These are phyloP conservation scores for Cyprinella venusta DNA, from an alignment of 2,797 vertebrate species.

Conservation along the genomic window DNA sequence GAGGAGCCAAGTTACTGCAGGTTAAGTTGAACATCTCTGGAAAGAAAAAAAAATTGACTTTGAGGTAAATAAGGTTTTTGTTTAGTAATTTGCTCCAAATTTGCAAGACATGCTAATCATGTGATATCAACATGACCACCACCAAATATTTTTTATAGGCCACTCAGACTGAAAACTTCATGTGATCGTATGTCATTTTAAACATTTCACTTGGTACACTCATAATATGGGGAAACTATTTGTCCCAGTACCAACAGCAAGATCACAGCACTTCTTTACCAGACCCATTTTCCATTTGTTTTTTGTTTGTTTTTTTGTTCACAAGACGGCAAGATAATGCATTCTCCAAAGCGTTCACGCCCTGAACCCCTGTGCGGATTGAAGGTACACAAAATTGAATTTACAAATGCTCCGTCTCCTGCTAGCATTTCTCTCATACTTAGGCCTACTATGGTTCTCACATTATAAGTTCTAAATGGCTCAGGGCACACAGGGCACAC, in stretches of 20 bases:
- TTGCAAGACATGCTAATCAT: not conserved
- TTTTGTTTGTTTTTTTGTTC: not conserved
- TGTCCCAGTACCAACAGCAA: not conserved
- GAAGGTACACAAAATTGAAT: too few species aligned
- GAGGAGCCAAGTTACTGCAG: too few species aligned
- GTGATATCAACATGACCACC: not conserved
- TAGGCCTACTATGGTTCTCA: too few species aligned
- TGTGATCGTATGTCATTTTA: not conserved
- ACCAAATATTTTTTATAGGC: not conserved
- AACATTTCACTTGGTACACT: not conserved
- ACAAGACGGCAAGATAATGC: constrained; percentile 1
- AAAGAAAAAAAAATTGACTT: not conserved
- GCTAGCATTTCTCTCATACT: too few species aligned
- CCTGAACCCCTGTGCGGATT: too few species aligned
- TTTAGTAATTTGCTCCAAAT: not conserved
- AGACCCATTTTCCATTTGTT: not conserved
- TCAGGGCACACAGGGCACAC: too few species aligned
- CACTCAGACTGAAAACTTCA: not conserved
- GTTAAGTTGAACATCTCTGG: too few species aligned
- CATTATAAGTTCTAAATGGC: too few species aligned
- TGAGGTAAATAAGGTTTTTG: not conserved
- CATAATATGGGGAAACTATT: not conserved
- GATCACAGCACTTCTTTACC: not conserved
- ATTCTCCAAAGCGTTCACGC: too few species aligned
- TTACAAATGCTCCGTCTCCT: too few species aligned